Conservation (phyloP, 2,888 invertebrate genomes). For the Drosophila incognita region DNA sequence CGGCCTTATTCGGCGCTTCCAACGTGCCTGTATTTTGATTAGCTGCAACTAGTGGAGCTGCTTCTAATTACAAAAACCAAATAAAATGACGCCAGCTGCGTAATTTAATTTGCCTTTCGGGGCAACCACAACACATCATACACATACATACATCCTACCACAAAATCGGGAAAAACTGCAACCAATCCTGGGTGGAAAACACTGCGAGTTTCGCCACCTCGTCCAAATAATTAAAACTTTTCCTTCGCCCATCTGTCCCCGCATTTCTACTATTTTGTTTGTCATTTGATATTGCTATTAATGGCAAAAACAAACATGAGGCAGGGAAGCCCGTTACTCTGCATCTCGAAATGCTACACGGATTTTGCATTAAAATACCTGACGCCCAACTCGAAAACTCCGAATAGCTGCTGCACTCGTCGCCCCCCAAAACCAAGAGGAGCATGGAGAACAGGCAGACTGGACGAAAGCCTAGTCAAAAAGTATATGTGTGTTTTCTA, state of each 20-base stretch:
- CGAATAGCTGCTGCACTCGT: slow-evolving; percentile 12
- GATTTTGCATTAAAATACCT: slow-evolving; percentile 72
- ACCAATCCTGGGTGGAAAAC: slow-evolving; percentile 40
- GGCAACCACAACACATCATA: slow-evolving; percentile 1
- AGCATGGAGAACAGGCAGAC: neutral
- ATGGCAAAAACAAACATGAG: slow-evolving; percentile 65
- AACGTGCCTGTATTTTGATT: slow-evolving; percentile 51
- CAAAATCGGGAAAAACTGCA: slow-evolving; percentile 41
- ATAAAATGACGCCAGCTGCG: slow-evolving; percentile 27
- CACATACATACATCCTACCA: slow-evolving; percentile 10
- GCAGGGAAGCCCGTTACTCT: slow-evolving; percentile 3
- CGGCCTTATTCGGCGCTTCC: slow-evolving; percentile 8
- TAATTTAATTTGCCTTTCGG: slow-evolving; percentile 54
- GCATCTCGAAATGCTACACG: slow-evolving; percentile 52
- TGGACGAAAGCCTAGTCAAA: slow-evolving; percentile 15
- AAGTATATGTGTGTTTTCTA: slow-evolving; percentile 7
- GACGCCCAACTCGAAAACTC: slow-evolving; percentile 22
- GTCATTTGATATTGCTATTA: slow-evolving; percentile 73
- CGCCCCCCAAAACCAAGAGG: neutral
- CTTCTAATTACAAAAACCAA: slow-evolving; percentile 51
- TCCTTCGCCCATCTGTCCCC: slow-evolving; percentile 30
- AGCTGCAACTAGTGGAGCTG: slow-evolving; percentile 43
- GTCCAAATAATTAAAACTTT: slow-evolving; percentile 75
- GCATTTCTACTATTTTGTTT: slow-evolving; percentile 57
- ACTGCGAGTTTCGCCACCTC: slow-evolving; percentile 54